A percentile compares a stretch with the other conserved stretches of the same genome.
These are phyloP conservation scores for Liopterus haemorrhoidalis DNA, from an alignment of 2,888 invertebrate genomes.

Conservation along the genomic window DNA sequence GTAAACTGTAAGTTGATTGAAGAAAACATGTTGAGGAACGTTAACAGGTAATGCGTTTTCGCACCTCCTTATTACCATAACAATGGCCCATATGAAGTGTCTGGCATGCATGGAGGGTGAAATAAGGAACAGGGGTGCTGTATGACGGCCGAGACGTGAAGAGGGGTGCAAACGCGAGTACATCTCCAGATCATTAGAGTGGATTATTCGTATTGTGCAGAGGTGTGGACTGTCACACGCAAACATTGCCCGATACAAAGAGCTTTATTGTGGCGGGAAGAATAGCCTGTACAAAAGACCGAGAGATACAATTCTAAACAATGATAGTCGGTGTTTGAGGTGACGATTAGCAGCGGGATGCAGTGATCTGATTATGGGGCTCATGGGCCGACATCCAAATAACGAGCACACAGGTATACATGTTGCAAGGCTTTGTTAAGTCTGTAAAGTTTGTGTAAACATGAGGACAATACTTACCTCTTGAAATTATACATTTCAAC, in stretches of 20 bases:
- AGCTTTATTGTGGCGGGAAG: constrained; percentile 38
- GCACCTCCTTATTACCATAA: too few relatives aligned
- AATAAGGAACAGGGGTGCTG: too few relatives aligned
- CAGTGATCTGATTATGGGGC: constrained; percentile 12
- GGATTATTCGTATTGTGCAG: constrained; percentile 11
- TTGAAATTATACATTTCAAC: constrained; percentile 14
- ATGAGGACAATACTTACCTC: too few relatives aligned
- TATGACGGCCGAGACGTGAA: too few relatives aligned
- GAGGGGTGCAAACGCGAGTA: background rate
- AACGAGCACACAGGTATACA: background rate
- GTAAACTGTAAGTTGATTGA: too few relatives aligned
- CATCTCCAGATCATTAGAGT: constrained; percentile 11
- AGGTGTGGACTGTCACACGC: constrained; percentile 14
- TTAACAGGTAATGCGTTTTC: too few relatives aligned
- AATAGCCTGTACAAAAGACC: constrained; percentile 40
- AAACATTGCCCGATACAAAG: constrained; percentile 32
- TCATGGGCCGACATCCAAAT: constrained; percentile 5
- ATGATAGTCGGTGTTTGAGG: constrained; percentile 36
- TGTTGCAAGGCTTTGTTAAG: constrained; percentile 8
- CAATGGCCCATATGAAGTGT: too few relatives aligned
- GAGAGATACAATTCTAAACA: constrained; percentile 42
- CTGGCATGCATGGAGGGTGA: too few relatives aligned
- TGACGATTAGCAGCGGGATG: constrained; percentile 42
- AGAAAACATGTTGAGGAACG: too few relatives aligned
- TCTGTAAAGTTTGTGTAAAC: constrained; percentile 21